These are phyloP conservation scores for Cyphomyrus discorhynchus DNA, from an alignment of 2,113 vertebrate species.

Conservation along the genomic window DNA sequence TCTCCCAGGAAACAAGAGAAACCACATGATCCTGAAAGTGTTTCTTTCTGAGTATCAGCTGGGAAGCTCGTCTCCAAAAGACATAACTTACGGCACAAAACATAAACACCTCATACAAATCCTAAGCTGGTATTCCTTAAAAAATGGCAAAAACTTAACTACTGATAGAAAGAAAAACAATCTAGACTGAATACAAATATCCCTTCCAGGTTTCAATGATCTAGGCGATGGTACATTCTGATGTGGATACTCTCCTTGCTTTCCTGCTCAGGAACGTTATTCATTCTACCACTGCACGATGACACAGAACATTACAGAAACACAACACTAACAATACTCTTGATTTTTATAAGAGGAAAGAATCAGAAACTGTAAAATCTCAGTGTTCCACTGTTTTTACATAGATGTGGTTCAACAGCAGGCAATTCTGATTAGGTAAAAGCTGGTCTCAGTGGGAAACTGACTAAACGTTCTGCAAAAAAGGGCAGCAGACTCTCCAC, in stretches of 20 bases:
- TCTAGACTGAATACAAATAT: not conserved
- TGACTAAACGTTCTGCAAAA: not conserved
- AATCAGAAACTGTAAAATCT: not conserved
- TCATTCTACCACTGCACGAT: not conserved
- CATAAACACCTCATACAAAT: not conserved
- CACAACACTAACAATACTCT: not conserved
- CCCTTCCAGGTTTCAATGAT: not conserved
- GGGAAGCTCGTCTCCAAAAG: not conserved
- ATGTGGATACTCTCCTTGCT: not conserved
- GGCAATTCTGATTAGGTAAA: not conserved
- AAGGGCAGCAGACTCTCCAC: not conserved
- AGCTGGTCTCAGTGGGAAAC: not conserved
- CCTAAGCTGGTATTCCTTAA: not conserved
- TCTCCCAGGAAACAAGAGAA: not conserved
- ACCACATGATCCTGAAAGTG: not conserved
- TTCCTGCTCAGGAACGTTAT: not conserved
- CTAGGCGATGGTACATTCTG: not conserved
- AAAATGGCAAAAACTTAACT: not conserved
- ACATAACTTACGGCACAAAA: not conserved
- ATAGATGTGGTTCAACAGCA: not conserved
- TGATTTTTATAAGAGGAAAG: not conserved
- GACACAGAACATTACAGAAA: not conserved
- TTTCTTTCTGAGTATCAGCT: not conserved
- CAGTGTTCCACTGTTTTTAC: not conserved
- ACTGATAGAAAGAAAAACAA: not conserved